A percentile compares a stretch with the other conserved stretches of the same genome.
phyloP scores from a whole-genome alignment of 1,140 invertebrate genomes.

The Drosophila neocordata region DNA sequence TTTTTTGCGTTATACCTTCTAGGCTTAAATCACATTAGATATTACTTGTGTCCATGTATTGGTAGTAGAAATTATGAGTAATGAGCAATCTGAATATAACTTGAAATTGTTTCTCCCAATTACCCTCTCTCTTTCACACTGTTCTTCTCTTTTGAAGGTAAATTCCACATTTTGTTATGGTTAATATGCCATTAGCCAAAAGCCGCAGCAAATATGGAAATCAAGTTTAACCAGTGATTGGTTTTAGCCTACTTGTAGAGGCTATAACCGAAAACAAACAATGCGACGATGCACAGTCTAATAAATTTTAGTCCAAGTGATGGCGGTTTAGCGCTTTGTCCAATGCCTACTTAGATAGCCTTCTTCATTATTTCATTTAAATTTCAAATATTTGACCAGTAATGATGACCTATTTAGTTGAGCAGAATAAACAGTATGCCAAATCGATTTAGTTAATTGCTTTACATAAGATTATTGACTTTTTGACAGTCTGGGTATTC shows the following conservation, averaged over 20 bases:
- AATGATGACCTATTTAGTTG: background rate
- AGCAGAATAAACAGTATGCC: too few species aligned
- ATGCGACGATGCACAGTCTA: constrained; percentile 13
- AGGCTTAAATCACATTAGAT: constrained; percentile 1
- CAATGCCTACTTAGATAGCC: background rate
- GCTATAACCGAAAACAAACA: constrained; percentile 11
- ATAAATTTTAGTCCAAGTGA: constrained; percentile 4
- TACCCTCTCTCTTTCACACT: constrained; percentile 1
- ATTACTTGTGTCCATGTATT: background rate
- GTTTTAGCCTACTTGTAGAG: constrained; percentile 11
- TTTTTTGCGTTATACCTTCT: background rate
- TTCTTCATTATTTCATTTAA: background rate
- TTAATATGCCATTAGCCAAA: constrained; percentile 15
- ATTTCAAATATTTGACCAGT: background rate
- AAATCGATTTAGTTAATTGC: too few species aligned
- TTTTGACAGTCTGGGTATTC: too few species aligned
- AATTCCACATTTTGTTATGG: constrained; percentile 14
- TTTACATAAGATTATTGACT: too few species aligned
- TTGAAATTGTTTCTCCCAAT: constrained; percentile 9
- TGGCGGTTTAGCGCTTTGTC: background rate
- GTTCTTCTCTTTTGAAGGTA: background rate
- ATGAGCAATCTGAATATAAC: constrained; percentile 14
- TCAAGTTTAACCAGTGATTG: constrained; percentile 19
- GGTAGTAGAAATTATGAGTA: constrained; percentile 19
- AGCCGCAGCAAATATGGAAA: constrained; percentile 11